Percentiles rank a stretch among this genome's conserved stretches.
Conservation (phyloP, 2,888 invertebrate genomes). For the Pasiphila rectangulata region DNA sequence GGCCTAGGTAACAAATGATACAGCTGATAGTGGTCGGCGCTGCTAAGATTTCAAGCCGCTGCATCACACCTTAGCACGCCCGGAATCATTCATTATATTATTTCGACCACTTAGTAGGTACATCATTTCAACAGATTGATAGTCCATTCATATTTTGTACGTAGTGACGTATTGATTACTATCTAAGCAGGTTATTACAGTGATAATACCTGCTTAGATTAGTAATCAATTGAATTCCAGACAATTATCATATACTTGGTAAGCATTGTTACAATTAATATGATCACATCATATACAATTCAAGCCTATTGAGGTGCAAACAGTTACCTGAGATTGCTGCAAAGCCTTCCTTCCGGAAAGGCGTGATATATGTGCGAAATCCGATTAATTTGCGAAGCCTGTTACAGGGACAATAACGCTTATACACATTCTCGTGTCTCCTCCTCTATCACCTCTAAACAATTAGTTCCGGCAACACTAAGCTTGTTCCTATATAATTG, state of each 20-base stretch:
- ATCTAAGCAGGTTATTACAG: too few species aligned
- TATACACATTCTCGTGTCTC: conserved; percentile 59
- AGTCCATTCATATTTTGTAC: too few species aligned
- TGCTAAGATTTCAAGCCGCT: too few species aligned
- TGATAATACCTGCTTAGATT: neutral
- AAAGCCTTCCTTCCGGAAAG: conserved; percentile 47
- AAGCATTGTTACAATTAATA: conserved; percentile 23
- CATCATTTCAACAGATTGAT: too few species aligned
- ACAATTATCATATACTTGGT: conserved; percentile 20
- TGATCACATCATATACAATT: conserved; percentile 25
- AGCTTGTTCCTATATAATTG: conserved; percentile 42
- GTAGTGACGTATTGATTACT: too few species aligned
- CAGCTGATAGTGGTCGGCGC: too few species aligned
- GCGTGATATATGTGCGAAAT: conserved; percentile 59
- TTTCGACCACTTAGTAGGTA: too few species aligned
- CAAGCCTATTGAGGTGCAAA: conserved; percentile 36
- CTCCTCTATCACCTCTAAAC: conserved; percentile 43
- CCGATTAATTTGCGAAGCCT: conserved; percentile 67
- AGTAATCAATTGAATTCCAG: conserved; percentile 6
- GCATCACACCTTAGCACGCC: too few species aligned
- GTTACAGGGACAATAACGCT: conserved; percentile 62
- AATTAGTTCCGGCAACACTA: conserved; percentile 49
- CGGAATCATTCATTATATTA: too few species aligned
- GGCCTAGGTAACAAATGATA: too few species aligned
- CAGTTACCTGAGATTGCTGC: conserved; percentile 37